Percentiles rank a stretch among this genome's conserved stretches.
Conservation (phyloP, 2,113 vertebrate species). For the Stegostoma tigrinum region DNA sequence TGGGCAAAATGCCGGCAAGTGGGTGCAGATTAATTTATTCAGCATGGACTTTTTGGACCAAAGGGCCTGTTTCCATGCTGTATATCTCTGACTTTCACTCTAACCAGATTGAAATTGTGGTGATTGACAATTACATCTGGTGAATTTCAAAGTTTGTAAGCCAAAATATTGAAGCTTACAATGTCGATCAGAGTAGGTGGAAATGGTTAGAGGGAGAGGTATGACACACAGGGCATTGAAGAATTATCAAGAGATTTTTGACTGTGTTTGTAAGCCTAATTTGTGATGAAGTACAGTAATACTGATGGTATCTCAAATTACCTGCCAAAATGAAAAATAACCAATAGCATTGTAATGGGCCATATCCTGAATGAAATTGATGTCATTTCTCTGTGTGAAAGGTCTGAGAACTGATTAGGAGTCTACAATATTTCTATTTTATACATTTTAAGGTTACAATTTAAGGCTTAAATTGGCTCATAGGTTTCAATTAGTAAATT, state of each 20-base stretch:
- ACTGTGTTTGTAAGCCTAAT: neutral
- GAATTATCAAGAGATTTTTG: neutral
- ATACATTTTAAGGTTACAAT: neutral
- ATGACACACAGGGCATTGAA: neutral
- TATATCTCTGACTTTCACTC: too few species aligned
- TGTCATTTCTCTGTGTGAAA: neutral
- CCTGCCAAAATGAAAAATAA: conserved; percentile 11
- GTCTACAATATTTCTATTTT: neutral
- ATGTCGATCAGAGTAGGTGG: neutral
- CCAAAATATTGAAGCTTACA: neutral
- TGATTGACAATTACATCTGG: conserved; percentile 21
- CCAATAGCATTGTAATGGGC: neutral
- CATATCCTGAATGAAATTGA: neutral
- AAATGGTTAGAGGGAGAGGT: neutral
- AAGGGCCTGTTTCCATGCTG: too few species aligned
- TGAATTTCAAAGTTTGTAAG: neutral
- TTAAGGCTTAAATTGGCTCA: neutral
- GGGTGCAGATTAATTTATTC: too few species aligned
- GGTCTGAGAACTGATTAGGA: neutral
- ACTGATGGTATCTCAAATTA: neutral
- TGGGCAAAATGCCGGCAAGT: too few species aligned
- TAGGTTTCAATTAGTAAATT: neutral
- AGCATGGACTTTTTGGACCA: too few species aligned
- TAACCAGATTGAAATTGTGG: neutral
- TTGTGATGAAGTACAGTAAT: neutral